Conservation (phyloP, 2,797 vertebrate genomes). For the Peromyscus aztecus region DNA sequence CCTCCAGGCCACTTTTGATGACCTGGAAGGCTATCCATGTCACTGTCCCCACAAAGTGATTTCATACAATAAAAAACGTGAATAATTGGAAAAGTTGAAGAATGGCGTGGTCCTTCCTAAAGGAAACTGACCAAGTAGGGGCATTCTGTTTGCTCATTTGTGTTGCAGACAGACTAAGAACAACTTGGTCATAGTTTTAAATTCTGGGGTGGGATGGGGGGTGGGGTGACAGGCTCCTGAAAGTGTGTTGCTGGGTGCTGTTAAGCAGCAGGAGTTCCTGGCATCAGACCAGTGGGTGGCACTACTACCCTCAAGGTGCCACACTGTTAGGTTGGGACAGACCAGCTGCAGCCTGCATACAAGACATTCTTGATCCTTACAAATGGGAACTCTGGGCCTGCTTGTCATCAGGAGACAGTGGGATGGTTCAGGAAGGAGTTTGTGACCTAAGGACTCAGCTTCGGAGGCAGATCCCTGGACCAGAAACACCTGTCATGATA, state of each 20-base stretch:
- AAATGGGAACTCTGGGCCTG: rapidly evolving
- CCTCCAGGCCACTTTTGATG: background rate
- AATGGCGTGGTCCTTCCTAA: background rate
- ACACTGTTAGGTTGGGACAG: background rate
- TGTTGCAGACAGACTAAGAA: slow-evolving; percentile 69
- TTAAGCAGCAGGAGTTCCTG: background rate
- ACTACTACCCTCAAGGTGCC: background rate
- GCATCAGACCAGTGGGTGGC: background rate
- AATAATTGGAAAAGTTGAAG: background rate
- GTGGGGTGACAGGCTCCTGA: background rate
- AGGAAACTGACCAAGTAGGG: background rate
- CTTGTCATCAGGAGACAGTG: background rate
- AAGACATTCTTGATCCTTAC: background rate
- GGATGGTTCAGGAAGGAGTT: background rate
- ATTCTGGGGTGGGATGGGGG: background rate
- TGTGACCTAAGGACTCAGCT: background rate
- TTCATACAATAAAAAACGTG: background rate
- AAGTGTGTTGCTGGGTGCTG: background rate
- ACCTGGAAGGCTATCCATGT: background rate
- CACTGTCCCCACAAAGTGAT: background rate
- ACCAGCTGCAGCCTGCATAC: background rate
- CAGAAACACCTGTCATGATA: slow-evolving; percentile 54
- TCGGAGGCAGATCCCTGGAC: background rate
- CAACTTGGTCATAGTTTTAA: slow-evolving; percentile 60
- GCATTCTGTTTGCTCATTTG: slow-evolving; percentile 74